Conservation (phyloP, 2,797 vertebrate genomes). For the Hyperoplus immaculatus region DNA sequence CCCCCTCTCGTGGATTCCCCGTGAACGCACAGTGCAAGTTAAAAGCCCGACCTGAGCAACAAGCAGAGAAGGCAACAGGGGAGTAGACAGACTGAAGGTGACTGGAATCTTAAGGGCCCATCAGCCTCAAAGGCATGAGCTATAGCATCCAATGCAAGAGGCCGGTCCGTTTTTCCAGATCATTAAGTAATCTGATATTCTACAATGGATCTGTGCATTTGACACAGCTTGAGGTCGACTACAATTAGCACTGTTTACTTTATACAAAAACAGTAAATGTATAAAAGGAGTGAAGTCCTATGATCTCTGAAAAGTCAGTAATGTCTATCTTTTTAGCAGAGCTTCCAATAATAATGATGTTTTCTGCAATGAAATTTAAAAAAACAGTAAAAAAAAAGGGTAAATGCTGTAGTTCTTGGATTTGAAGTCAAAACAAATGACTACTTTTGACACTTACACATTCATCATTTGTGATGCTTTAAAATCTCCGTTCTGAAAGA, state of each 20-base stretch:
- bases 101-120: slow-evolving; percentile 42
- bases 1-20: slow-evolving; percentile 40
- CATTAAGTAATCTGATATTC: slow-evolving; percentile 26
- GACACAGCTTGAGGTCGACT: slow-evolving; percentile 2
- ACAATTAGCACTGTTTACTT: neutral
- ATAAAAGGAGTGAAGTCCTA: neutral
- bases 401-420: neutral
- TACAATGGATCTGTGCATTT: neutral
- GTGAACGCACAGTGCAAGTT: slow-evolving; percentile 41
- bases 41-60: slow-evolving; percentile 35
- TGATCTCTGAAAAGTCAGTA: neutral
- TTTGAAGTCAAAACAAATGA: slow-evolving; percentile 20
- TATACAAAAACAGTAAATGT: neutral
- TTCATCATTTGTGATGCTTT: slow-evolving; percentile 13
- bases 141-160: slow-evolving; percentile 19
- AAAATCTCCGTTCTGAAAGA: neutral
- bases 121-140: slow-evolving; percentile 9
- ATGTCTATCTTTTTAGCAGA: neutral
- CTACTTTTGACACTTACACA: slow-evolving; percentile 28
- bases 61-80: slow-evolving; percentile 5
- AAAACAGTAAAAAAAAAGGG: neutral
- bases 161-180: slow-evolving; percentile 1
- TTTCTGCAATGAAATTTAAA: neutral
- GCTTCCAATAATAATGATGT: neutral
- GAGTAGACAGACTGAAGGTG: slow-evolving; percentile 9